Evolutionary conservation across 2,888 invertebrate genomes (phyloP).

Genomic region (Pyrrhosoma nymphula): DNA sequence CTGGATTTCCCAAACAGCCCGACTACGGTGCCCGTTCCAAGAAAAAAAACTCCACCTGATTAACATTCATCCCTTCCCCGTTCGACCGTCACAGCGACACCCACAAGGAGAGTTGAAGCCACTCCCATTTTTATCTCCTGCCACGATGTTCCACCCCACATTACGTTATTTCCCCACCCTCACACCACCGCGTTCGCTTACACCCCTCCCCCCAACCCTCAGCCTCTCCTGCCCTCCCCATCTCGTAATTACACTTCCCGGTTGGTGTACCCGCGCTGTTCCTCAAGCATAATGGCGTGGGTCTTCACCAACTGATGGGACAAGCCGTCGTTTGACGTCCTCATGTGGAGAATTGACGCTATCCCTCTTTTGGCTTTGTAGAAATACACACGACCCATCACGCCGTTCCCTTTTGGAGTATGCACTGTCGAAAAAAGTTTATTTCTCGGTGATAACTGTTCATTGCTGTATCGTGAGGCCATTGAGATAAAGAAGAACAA

Average conservation of each 20-base stretch:
- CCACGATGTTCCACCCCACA: background rate
- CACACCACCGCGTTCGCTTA: background rate
- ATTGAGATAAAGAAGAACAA: too few species aligned
- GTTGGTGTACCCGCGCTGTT: background rate
- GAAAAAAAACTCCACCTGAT: conserved; percentile 45
- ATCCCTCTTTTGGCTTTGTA: too few species aligned
- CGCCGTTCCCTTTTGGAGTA: too few species aligned
- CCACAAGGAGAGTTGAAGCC: background rate
- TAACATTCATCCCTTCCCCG: conserved; percentile 48
- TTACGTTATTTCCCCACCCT: background rate
- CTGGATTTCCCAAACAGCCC: conserved; percentile 51
- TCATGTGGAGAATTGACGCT: background rate
- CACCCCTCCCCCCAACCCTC: background rate
- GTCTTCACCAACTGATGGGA: background rate
- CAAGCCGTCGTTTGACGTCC: background rate
- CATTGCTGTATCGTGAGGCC: too few species aligned
- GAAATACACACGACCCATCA: too few species aligned
- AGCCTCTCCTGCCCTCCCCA: background rate
- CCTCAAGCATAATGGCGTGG: background rate
- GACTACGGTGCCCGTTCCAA: conserved; percentile 20
- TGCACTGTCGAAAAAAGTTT: too few species aligned
- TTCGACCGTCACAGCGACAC: background rate
- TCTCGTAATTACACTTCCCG: background rate
- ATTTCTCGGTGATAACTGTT: too few species aligned
- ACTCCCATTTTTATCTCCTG: background rate